Evolutionary conservation across 2,113 vertebrate genomes (phyloP).

Genomic region (Rousettus leschenaultii): DNA sequence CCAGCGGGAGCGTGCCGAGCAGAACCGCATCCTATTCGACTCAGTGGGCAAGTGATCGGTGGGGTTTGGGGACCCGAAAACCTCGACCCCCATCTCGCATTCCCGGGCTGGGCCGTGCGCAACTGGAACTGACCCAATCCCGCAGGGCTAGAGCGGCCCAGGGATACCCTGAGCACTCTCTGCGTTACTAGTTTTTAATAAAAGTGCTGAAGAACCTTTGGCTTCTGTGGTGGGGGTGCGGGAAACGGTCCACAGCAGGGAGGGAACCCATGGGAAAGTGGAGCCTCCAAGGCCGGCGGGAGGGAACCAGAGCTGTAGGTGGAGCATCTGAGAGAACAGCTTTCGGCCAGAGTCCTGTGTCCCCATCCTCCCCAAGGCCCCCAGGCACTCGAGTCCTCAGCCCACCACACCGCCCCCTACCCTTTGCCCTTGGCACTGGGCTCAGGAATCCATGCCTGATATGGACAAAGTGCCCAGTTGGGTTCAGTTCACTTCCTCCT

Average conservation of each 20-base stretch:
- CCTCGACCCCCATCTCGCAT: not conserved
- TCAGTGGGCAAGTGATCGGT: constrained; percentile 90
- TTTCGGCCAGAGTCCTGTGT: not conserved
- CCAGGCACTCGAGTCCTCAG: not conserved
- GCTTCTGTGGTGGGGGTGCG: constrained; percentile 6
- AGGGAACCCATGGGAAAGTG: not conserved
- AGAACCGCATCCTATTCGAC: constrained; percentile 92
- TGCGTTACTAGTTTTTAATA: constrained; percentile 75
- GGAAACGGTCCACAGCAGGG: not conserved
- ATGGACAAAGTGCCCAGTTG: not conserved
- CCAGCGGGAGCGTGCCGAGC: constrained; percentile 88
- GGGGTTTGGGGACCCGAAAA: not conserved
- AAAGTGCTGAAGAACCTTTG: constrained; percentile 70
- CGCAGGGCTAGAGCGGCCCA: not conserved
- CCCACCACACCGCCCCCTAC: not conserved
- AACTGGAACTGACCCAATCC: not conserved
- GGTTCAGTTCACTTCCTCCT: not conserved
- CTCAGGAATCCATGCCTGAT: not conserved
- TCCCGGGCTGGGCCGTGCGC: not conserved
- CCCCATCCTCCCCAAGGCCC: not conserved
- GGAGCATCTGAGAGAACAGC: not conserved
- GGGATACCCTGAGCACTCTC: not conserved
- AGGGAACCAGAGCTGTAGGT: not conserved
- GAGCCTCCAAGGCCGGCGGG: not conserved
- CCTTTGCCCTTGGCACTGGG: not conserved